These are phyloP conservation scores for Pristionchus fissidentatus DNA, from an alignment of 2,888 invertebrate genomes.

Conservation along the genomic window DNA sequence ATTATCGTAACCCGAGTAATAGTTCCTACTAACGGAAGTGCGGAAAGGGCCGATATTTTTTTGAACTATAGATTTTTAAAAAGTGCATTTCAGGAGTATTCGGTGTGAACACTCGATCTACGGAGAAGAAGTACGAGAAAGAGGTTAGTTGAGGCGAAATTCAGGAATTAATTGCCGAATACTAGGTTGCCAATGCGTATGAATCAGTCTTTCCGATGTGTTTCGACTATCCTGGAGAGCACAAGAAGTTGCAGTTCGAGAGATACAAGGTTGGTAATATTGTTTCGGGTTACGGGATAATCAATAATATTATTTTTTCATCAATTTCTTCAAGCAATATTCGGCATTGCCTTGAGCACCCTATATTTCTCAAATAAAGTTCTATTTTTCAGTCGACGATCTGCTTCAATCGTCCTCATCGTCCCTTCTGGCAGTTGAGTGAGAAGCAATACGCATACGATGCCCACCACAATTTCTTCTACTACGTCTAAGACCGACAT, in stretches of 20 bases:
- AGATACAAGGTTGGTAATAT: neutral
- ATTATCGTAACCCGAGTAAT: neutral
- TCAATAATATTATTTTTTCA: neutral
- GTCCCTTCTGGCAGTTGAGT: slow-evolving; percentile 1
- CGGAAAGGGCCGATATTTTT: neutral
- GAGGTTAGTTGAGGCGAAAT: neutral
- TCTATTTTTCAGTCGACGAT: neutral
- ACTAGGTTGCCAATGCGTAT: slow-evolving; percentile 14
- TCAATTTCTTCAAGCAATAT: neutral
- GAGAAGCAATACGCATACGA: neutral
- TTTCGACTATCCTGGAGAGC: slow-evolving; percentile 40
- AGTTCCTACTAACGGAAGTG: neutral
- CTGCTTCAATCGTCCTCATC: slow-evolving; percentile 29
- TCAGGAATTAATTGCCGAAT: neutral
- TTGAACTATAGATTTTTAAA: neutral
- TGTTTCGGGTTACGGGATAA: neutral
- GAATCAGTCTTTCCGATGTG: slow-evolving; percentile 10
- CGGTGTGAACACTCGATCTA: slow-evolving; percentile 17
- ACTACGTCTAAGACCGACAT: neutral
- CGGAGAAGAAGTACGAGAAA: neutral
- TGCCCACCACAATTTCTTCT: neutral
- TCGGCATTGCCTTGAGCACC: neutral
- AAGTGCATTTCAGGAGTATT: slow-evolving; percentile 6
- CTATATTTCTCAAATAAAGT: neutral
- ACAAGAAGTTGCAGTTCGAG: neutral